Base-by-base conservation (phyloP, 2,888 invertebrate genomes). In the Trypoxylon attenuatum region DNA sequence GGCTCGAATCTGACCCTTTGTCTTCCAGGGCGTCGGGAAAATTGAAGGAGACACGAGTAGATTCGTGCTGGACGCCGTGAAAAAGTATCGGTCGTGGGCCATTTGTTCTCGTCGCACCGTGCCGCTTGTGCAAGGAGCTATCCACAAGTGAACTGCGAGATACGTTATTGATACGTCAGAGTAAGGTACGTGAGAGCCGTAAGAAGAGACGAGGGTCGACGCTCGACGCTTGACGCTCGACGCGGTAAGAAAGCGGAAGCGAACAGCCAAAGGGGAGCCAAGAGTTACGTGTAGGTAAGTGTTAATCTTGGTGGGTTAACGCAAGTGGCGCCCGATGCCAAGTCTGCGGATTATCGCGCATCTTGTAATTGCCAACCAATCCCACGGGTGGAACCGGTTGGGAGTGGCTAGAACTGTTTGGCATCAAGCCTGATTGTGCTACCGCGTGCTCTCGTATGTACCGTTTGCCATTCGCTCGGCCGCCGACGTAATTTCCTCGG, bases 361-460 rank as follows among this genome's bases (percentile, higher is more conserved):
- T 86, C 85, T 86, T 85, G 86, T 86, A 86, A 86, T 86, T 86
- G 85, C 86, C 86, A 86, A 84, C 85, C 86, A 86, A 86, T 85
- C 84, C 84, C 82, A 79, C 77, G 80, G 82, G 82, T 77, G 78
- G 70, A 80, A 79, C 77, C 78, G 67, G 82, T 78, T 77, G 77
- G 73, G 77, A 79, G 82, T 75, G 78, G 78, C 78, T 80, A 76
- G 80, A 80, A 82, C 78, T 82, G 83, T 84, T 85, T 86, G 86
- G 85, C 86, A 85, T 84, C 83, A 82, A 85, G 86, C 86, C 86
- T 85, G 85, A 84, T 85, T 85, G 85, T 82, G 78, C 82, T 74
- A 74, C 74, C 70, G 73, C 69, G 73, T 67, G 71, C 68, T 66
- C 69, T 76, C 68, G 73, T 63, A 64, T 71, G 73, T 73, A 76